Base-by-base conservation (phyloP, 2,888 invertebrate species). In the Alitta virens region DNA sequence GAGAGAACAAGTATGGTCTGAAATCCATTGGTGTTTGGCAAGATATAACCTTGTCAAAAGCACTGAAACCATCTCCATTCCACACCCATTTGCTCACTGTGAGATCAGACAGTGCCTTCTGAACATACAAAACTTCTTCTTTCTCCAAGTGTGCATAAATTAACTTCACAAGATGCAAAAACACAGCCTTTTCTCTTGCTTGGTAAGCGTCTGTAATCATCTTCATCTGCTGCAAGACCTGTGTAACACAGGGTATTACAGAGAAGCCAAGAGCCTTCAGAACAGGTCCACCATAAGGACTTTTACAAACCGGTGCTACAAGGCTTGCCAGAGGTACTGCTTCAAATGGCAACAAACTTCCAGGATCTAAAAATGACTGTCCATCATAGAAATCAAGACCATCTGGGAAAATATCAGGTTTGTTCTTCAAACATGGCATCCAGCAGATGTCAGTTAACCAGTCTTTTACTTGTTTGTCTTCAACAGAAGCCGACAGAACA, bases 41-140 rank as follows among this genome's bases (percentile, higher is more conserved):
- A 18, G 67, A 23, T 7, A 62, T 38, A 16, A 71, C 56, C 12
- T 52, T 26, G 2, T 60, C 50, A 12, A 50, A 16, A 9, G 61
- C 21, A 12, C 57, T 52, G 49, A 72, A 72, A 9, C 70, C 72
- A 55, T 69, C 63, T 12, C 72, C 72, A 60, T 69, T 62, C 72
- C 72, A 72, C 9, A 72, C 60, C 71, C 71, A 72, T 5, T 62
- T 55, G n/a, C 24, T 27, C 18, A 67, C 23, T 23, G 46, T 24
- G 1, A 23, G 43, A 14, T 38, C 27, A 18, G 26, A 7, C 21
- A 68, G 25, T 1, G 24, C 53, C 12, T 38, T 33, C 9, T 51
- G 43, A 26, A 70, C 56, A 2, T 65, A 53, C 1, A 14, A 12
- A 5, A 42, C 16, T 23, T 49, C 23, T 12, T 18, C 23, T 7